Evolutionary conservation across 2,797 vertebrate genomes (phyloP), one percentile per base, ranked within the genome.

Genomic region (Eulemur mongoz): DNA sequence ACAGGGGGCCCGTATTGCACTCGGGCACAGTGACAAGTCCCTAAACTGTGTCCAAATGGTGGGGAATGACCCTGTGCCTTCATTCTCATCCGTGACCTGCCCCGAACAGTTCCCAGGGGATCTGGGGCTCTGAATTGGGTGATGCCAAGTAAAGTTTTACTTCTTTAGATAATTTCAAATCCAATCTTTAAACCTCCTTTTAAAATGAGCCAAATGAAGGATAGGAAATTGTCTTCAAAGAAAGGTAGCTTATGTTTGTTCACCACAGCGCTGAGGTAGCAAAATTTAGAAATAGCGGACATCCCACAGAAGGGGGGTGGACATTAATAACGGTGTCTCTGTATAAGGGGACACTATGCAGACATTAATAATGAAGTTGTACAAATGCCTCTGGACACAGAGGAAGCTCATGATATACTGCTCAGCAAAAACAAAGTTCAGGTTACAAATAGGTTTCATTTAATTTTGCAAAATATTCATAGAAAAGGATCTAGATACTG

Each of bases 201-300:
- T 17, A 79, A 95, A 95, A 80, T 25, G 52, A 95, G 30, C 23
- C 30, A 79, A 86, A 70, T 27, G 32, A 92, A 91, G n/a, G 23
- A 15, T 1, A 63, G 15, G 6, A 80, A 86, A 84, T 50, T 61
- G 22, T 72, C 45, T 85, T 92, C 38, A 69, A 65, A 70, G 10
- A 4, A 59, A 48, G 50, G 30, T 1, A 20, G 61, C 25, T 65
- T 67, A 20, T 3, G 50, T 93, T 40, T 72, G 45, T 9, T 92
- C 35, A 32, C 10, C 23, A 30, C 5, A n/a, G 20, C 0, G 7
- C 4, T 0, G 0, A 32, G 48, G 22, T 2, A 35, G 20, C 30
- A 84, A 43, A 50, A 65, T 18, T 48, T 7, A 67, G 50, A 67
- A 35, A 54, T 2, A 43, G 30, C 0, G 2, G 8, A 50, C 38